Percentiles rank a stretch among this genome's conserved stretches.
These are phyloP conservation scores for Pandion haliaetus DNA, from an alignment of 2,113 vertebrate genomes.

Conservation along the genomic window DNA sequence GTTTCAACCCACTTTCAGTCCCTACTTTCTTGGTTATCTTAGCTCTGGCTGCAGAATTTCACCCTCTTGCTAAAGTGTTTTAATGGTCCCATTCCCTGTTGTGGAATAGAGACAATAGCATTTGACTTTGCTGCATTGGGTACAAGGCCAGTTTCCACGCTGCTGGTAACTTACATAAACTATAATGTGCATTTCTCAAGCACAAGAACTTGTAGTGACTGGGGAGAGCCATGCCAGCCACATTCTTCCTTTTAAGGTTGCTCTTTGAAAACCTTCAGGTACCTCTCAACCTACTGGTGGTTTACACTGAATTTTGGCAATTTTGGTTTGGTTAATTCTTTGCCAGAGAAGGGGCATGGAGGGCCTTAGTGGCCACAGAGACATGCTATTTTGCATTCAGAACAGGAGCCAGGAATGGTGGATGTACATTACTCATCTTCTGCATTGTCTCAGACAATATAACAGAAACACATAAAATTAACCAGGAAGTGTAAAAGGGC, in stretches of 20 bases:
- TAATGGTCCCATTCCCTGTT: background rate
- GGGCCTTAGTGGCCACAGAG: background rate
- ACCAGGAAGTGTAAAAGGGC: background rate
- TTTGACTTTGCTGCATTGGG: background rate
- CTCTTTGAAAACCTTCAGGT: background rate
- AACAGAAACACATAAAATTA: background rate
- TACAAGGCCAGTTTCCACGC: background rate
- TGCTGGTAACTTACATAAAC: background rate
- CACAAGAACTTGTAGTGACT: background rate
- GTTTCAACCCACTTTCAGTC: background rate
- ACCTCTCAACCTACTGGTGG: background rate
- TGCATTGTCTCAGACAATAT: background rate
- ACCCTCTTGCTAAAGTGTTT: background rate
- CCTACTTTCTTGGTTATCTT: background rate
- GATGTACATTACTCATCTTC: background rate
- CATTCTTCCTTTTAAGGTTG: background rate
- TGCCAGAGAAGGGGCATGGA: background rate
- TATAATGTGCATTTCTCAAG: background rate
- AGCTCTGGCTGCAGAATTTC: background rate
- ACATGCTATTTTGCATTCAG: background rate
- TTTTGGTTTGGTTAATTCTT: background rate
- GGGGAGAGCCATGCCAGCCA: background rate
- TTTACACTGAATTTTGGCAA: background rate
- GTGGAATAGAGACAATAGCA: background rate
- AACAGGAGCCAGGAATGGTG: background rate